phyloP scores from a whole-genome alignment of 2,797 vertebrate species.

The Crenuchus spilurus region DNA sequence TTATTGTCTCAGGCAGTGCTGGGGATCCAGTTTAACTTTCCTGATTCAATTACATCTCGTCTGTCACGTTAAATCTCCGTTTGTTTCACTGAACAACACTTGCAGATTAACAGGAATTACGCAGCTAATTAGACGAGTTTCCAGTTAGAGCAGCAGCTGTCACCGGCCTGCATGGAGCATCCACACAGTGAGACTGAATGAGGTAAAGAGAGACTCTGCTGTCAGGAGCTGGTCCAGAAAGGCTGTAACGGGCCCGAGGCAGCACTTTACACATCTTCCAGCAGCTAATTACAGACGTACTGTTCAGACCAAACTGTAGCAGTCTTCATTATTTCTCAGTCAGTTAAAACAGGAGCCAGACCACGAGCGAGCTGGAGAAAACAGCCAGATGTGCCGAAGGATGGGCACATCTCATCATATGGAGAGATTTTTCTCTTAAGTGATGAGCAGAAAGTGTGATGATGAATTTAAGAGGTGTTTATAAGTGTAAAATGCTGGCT shows the following conservation, averaged over 20 bases:
- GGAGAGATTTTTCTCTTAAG: neutral
- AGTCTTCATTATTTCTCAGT: neutral
- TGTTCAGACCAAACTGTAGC: neutral
- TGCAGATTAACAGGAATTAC: conserved; percentile 28
- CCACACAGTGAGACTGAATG: neutral
- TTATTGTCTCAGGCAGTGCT: no score
- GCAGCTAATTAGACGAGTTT: conserved; percentile 29
- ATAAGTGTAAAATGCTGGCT: no score
- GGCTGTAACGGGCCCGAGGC: no score
- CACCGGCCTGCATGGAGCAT: neutral
- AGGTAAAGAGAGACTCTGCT: neutral
- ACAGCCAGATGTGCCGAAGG: neutral
- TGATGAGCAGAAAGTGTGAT: neutral
- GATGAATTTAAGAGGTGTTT: neutral
- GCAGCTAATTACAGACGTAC: neutral
- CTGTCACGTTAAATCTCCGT: neutral
- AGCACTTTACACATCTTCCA: neutral
- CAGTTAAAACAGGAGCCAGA: neutral
- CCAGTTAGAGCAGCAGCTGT: conserved; percentile 39
- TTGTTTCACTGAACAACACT: conserved; percentile 11
- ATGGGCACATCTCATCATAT: neutral
- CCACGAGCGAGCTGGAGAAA: neutral
- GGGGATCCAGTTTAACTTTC: no score
- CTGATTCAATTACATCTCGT: neutral
- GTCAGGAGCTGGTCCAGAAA: neutral